Evolutionary conservation across 2,888 invertebrate species (phyloP).

Genomic region (Heteropelma amictum): DNA sequence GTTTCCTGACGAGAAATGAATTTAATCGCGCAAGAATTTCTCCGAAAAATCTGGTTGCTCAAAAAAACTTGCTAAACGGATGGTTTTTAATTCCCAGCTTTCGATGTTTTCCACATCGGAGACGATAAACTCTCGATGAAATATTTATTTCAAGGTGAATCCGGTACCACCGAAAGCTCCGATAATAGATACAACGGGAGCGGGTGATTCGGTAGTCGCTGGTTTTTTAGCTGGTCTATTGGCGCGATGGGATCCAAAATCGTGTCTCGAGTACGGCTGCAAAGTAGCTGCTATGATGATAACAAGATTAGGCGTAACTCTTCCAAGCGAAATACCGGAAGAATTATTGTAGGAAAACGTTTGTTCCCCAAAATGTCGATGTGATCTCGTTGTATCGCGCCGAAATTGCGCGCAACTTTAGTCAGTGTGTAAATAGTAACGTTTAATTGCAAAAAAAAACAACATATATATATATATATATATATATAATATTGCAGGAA

Average conservation of each 20-base stretch:
- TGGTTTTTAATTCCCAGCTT: constrained; percentile 1
- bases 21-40: too few relatives aligned
- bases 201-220: constrained; percentile 76
- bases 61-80: too few relatives aligned
- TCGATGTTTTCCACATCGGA: background rate
- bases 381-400: constrained; percentile 40
- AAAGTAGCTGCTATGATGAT: constrained; percentile 69
- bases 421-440: constrained; percentile 50
- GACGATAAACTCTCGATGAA: background rate
- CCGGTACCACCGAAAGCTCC: constrained; percentile 65
- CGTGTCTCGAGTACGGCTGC: constrained; percentile 73
- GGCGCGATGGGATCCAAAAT: constrained; percentile 68
- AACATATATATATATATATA: too few relatives aligned
- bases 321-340: constrained; percentile 64
- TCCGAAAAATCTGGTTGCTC: too few relatives aligned
- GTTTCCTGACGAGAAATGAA: too few relatives aligned
- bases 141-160: constrained; percentile 59
- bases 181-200: constrained; percentile 75
- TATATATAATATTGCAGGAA: too few relatives aligned
- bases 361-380: background rate
- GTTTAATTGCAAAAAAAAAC: constrained; percentile 16
- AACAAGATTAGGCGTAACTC: constrained; percentile 67
- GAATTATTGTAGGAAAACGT: constrained; percentile 60
- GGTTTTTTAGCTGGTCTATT: constrained; percentile 75
- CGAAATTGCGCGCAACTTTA: constrained; percentile 16